These are phyloP conservation scores for Isichthys henryi DNA, from an alignment of 2,113 vertebrate genomes.

Conservation along the genomic window DNA sequence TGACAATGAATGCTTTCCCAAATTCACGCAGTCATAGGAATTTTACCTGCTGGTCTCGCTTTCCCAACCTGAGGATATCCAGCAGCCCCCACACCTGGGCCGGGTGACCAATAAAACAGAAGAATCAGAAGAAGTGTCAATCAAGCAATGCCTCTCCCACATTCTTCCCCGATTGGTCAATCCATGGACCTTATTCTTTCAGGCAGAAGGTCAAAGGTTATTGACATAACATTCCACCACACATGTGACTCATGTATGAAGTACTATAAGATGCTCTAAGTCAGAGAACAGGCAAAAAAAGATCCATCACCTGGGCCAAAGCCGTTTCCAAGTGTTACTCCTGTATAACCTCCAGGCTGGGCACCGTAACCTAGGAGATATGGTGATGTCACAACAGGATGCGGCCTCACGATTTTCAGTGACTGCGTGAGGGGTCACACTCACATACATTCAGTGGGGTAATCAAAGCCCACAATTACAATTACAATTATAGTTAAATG, in stretches of 20 bases:
- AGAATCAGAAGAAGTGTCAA: not conserved
- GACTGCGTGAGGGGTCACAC: not conserved
- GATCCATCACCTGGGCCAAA: not conserved
- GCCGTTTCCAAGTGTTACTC: not conserved
- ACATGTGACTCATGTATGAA: not conserved
- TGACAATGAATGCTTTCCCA: not conserved
- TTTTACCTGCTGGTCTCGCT: constrained; percentile 30
- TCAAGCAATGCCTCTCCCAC: not conserved
- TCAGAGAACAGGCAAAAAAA: not conserved
- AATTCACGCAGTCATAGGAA: not conserved
- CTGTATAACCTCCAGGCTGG: not conserved
- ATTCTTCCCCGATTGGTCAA: not conserved
- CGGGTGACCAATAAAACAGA: not conserved
- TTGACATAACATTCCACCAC: not conserved
- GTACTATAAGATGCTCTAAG: not conserved
- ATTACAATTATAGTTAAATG: not conserved
- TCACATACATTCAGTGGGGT: not conserved
- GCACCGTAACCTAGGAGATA: not conserved
- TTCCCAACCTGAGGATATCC: constrained; percentile 37
- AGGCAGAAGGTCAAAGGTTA: not conserved
- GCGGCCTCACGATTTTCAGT: not conserved
- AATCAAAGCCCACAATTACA: not conserved
- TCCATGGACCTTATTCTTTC: not conserved
- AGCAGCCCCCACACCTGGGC: constrained; percentile 45
- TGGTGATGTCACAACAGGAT: not conserved